These are phyloP conservation scores for Sitophilus oryzae DNA, from an alignment of 1,140 invertebrate genomes.

Conservation along the genomic window DNA sequence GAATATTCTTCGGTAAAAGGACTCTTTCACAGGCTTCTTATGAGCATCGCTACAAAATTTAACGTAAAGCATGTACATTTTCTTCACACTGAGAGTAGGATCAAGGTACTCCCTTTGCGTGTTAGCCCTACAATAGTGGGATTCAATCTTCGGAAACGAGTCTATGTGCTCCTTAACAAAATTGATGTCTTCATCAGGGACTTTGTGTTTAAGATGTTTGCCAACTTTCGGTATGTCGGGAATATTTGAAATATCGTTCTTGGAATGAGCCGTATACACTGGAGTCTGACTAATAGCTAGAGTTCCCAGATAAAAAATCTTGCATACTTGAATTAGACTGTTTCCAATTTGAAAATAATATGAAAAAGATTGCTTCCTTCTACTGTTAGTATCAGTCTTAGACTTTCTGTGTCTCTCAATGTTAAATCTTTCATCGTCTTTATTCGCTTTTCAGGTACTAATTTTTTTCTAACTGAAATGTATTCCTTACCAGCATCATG, in stretches of 20 bases:
- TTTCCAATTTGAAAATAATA: no score
- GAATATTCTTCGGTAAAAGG: constrained; percentile 5
- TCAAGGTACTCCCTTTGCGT: no score
- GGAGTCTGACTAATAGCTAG: constrained; percentile 11
- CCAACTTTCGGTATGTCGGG: background rate
- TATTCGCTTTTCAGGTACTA: no score
- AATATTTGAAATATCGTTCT: constrained; percentile 10
- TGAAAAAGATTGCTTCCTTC: no score
- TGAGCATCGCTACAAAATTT: background rate
- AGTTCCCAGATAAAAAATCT: constrained; percentile 6
- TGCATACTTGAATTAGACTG: constrained; percentile 41
- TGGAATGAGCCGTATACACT: constrained; percentile 10
- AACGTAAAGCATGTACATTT: background rate
- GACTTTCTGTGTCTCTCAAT: no score
- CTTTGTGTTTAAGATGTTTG: constrained; percentile 13
- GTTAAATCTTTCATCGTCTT: no score
- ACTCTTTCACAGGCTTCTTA: constrained; percentile 5
- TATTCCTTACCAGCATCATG: no score
- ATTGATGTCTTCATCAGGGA: background rate
- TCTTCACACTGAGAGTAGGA: constrained; percentile 1
- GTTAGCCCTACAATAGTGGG: constrained; percentile 9
- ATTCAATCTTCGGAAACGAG: constrained; percentile 6
- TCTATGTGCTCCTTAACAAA: background rate
- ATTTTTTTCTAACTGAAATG: no score
- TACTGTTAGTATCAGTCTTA: no score